These are phyloP conservation scores for Silurus glanis DNA, from an alignment of 2,113 vertebrate species.

Conservation along the genomic window DNA sequence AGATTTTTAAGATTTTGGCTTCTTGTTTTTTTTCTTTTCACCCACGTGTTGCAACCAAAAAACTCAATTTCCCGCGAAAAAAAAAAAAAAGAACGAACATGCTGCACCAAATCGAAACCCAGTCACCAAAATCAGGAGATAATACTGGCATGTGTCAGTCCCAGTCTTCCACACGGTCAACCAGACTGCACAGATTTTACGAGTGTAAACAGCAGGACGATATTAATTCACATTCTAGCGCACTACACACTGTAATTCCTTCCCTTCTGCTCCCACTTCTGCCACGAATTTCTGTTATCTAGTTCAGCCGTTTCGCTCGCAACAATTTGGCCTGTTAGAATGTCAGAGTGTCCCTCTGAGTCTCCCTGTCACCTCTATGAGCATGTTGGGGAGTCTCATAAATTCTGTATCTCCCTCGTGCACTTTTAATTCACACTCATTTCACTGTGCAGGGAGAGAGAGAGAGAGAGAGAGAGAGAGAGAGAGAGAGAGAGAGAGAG, in stretches of 20 bases:
- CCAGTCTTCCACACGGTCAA: constrained; percentile 1
- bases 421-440: constrained; percentile 3
- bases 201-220: not conserved
- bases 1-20: too few species aligned
- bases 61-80: not conserved
- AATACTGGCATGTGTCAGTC: constrained; percentile 13
- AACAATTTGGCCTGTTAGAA: constrained; percentile 14
- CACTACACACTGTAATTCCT: constrained; percentile 4
- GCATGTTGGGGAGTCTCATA: constrained; percentile 1
- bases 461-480: not conserved
- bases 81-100: not conserved
- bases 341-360: constrained; percentile 21
- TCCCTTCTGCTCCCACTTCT: constrained; percentile 15
- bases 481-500: not conserved
- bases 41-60: too few species aligned
- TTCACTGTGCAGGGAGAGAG: not conserved
- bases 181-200: constrained; percentile 5
- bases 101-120: not conserved
- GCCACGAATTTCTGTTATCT: constrained; percentile 4
- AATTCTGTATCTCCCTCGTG: constrained; percentile 9
- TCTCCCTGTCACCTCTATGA: constrained; percentile 3
- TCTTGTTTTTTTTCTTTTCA: too few species aligned
- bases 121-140: not conserved
- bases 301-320: constrained; percentile 21
- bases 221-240: constrained; percentile 15